Evolutionary conservation across 1,140 invertebrate species (phyloP).

Genomic region (Micrasema longulum): DNA sequence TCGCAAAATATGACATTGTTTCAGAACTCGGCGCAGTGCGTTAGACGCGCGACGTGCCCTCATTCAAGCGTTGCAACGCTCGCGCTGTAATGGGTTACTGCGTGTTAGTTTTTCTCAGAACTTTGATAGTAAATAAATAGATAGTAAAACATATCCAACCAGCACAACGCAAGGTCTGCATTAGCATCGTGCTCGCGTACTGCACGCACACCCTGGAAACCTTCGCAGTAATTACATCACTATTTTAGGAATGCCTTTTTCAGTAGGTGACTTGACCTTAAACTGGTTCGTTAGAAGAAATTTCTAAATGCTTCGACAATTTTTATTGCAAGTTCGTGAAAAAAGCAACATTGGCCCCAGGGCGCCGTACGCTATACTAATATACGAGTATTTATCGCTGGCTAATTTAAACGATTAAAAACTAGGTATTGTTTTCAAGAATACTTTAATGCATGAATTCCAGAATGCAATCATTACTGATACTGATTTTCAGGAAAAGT

Average conservation of each 20-base stretch:
- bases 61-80: constrained; percentile 35
- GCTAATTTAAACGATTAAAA: too few relatives aligned
- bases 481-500: too few relatives aligned
- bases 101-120: constrained; percentile 45
- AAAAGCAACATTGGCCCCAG: too few relatives aligned
- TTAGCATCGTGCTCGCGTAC: not conserved
- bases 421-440: too few relatives aligned
- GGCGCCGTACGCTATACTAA: too few relatives aligned
- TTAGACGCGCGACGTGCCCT: constrained; percentile 4
- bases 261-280: not conserved
- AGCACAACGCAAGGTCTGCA: constrained; percentile 20
- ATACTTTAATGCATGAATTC: too few relatives aligned
- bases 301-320: not conserved
- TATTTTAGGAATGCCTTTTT: constrained; percentile 38
- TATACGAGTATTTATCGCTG: too few relatives aligned
- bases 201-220: constrained; percentile 11
- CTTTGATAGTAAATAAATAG: constrained; percentile 31
- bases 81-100: constrained; percentile 41
- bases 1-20: too few relatives aligned
- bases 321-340: constrained; percentile 2
- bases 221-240: constrained; percentile 11
- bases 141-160: constrained; percentile 12
- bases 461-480: too few relatives aligned
- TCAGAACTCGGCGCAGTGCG: too few relatives aligned
- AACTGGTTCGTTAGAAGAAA: too few relatives aligned